phyloP scores from a whole-genome alignment of 2,888 invertebrate genomes.

The Heliconius ismenius region DNA sequence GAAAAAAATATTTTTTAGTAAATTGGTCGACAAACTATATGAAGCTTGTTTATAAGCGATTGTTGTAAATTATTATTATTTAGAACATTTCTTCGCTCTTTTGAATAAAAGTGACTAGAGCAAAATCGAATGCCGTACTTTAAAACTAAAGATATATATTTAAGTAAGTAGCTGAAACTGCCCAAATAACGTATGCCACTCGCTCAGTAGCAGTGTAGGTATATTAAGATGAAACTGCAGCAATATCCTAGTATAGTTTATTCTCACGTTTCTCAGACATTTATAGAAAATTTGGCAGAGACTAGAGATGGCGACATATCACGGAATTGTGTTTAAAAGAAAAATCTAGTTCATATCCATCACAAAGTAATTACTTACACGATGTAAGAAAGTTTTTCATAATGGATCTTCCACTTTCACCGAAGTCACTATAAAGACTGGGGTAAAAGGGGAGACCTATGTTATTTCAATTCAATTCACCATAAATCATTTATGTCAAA shows the following conservation, averaged over 20 bases:
- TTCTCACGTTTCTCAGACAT: neutral
- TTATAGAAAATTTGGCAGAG: neutral
- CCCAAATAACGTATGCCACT: neutral
- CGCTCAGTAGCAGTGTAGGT: too few relatives aligned
- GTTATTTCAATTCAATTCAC: slow-evolving; percentile 15
- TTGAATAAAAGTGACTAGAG: neutral
- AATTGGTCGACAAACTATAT: too few relatives aligned
- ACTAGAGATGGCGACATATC: neutral
- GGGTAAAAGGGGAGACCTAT: slow-evolving; percentile 11
- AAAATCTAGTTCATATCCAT: neutral
- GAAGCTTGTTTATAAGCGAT: too few relatives aligned
- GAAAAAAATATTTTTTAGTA: too few relatives aligned
- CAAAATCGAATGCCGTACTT: neutral
- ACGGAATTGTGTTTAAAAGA: neutral
- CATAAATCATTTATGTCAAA: slow-evolving; percentile 33
- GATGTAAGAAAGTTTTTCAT: slow-evolving; percentile 20
- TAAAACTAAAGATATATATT: neutral
- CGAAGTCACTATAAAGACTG: slow-evolving; percentile 35
- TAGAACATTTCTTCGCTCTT: neutral
- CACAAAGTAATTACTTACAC: slow-evolving; percentile 32
- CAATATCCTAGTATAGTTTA: neutral
- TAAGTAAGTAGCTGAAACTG: neutral
- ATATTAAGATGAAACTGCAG: too few relatives aligned
- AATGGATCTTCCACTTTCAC: slow-evolving; percentile 24
- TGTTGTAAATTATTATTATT: too few relatives aligned